These are phyloP conservation scores for Trichopoda pennipes DNA, from an alignment of 2,888 invertebrate species.

Conservation along the genomic window DNA sequence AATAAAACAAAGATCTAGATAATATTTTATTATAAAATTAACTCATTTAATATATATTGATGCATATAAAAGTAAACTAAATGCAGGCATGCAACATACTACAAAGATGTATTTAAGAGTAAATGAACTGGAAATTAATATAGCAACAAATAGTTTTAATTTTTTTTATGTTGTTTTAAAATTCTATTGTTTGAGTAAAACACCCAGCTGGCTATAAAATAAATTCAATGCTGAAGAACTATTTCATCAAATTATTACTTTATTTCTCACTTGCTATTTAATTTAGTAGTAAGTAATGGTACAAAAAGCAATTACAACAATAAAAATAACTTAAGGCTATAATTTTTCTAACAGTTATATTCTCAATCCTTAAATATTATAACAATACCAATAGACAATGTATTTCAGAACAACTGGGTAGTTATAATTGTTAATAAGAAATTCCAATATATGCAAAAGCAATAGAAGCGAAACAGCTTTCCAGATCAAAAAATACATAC, in stretches of 20 bases:
- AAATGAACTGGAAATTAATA: conserved; percentile 60
- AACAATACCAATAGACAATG: not conserved
- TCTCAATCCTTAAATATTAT: not conserved
- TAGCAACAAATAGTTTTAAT: not conserved
- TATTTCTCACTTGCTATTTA: no score
- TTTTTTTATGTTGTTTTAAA: not conserved
- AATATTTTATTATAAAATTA: conserved; percentile 5
- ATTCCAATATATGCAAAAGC: conserved; percentile 51
- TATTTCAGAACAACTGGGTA: conserved; percentile 3
- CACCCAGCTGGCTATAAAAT: not conserved
- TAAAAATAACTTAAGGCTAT: no score
- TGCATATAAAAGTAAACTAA: conserved; percentile 51
- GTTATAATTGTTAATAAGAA: not conserved
- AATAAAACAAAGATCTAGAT: not conserved
- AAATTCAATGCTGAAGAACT: no score
- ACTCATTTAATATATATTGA: conserved; percentile 53
- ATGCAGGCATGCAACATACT: conserved; percentile 47
- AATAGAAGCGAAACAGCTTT: conserved; percentile 55
- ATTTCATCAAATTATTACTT: no score
- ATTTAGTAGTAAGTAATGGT: no score
- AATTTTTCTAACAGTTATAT: not conserved
- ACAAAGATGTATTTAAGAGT: conserved; percentile 29
- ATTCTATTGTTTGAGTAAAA: not conserved
- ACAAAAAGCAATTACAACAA: no score
- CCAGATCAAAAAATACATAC: conserved; percentile 11